Evolutionary conservation across 1,140 invertebrate genomes (phyloP).

Genomic region (Pseudachorutes palmiensis): DNA sequence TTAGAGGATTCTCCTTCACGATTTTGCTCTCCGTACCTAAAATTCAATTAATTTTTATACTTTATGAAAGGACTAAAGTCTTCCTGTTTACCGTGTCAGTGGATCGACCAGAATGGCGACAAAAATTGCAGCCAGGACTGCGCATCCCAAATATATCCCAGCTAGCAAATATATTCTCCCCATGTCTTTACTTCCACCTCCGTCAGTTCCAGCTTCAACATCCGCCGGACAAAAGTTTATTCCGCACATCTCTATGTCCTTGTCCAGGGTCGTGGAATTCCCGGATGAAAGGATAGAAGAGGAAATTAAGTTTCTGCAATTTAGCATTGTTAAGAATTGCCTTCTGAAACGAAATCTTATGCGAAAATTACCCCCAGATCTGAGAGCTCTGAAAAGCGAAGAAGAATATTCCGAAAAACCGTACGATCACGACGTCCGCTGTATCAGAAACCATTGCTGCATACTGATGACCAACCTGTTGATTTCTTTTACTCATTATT

Average conservation of each 20-base stretch:
- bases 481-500: background rate
- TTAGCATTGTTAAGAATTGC: background rate
- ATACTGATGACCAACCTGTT: conserved; percentile 67
- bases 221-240: conserved; percentile 67
- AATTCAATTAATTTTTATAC: conserved; percentile 54
- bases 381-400: conserved; percentile 91
- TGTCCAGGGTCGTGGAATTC: conserved; percentile 38
- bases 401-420: conserved; percentile 98
- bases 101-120: conserved; percentile 85
- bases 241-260: conserved; percentile 60
- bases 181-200: background rate
- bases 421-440: conserved; percentile 79
- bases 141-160: conserved; percentile 16
- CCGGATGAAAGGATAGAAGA: conserved; percentile 71
- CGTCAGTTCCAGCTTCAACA: background rate
- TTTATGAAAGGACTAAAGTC: conserved; percentile 4
- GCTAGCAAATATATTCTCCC: background rate
- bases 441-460: conserved; percentile 76
- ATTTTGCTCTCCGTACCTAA: conserved; percentile 59
- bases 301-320: conserved; percentile 79
- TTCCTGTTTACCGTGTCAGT: conserved; percentile 59
- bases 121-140: conserved; percentile 50
- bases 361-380: conserved; percentile 56
- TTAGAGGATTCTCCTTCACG: background rate
- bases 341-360: background rate